These are phyloP conservation scores for Saccopteryx bilineata DNA, from an alignment of 2,113 vertebrate genomes.

Conservation along the genomic window DNA sequence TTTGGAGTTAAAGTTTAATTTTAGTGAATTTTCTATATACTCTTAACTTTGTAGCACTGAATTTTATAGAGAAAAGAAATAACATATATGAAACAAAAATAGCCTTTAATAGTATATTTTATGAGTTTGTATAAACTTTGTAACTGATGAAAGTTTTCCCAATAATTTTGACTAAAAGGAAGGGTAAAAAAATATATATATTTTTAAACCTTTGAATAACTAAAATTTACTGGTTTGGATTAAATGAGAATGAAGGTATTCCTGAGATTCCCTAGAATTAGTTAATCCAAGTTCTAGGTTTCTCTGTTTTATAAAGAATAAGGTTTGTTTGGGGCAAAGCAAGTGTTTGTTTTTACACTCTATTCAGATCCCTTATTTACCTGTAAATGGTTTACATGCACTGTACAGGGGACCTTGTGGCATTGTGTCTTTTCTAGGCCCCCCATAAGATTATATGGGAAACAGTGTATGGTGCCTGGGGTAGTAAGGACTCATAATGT, in stretches of 20 bases:
- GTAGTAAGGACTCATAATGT: not conserved
- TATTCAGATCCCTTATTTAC: not conserved
- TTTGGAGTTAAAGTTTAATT: slow-evolving; percentile 58
- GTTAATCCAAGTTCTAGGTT: not conserved
- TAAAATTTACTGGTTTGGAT: slow-evolving; percentile 25
- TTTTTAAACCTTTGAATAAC: slow-evolving; percentile 13
- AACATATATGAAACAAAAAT: slow-evolving; percentile 66
- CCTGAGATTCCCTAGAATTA: not conserved
- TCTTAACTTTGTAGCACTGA: slow-evolving; percentile 9
- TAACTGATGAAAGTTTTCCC: slow-evolving; percentile 7
- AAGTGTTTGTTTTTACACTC: not conserved
- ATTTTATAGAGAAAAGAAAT: slow-evolving; percentile 47
- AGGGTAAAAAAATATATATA: slow-evolving; percentile 52
- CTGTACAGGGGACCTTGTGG: accelerated
- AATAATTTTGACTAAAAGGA: slow-evolving; percentile 43
- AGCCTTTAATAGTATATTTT: slow-evolving; percentile 50
- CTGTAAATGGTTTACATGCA: not conserved
- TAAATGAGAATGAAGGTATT: slow-evolving; percentile 8
- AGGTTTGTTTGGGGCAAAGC: not conserved
- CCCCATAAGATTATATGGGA: not conserved
- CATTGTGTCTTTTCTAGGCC: not conserved
- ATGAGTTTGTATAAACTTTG: slow-evolving; percentile 59
- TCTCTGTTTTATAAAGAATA: slow-evolving; percentile 35
- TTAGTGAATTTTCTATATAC: slow-evolving; percentile 43
- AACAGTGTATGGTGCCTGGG: too few relatives aligned